These are phyloP conservation scores for Chondrilla cf. caribensis DNA, from an alignment of 37 sponge, comb jelly and placozoan genomes.

Conservation along the genomic window DNA sequence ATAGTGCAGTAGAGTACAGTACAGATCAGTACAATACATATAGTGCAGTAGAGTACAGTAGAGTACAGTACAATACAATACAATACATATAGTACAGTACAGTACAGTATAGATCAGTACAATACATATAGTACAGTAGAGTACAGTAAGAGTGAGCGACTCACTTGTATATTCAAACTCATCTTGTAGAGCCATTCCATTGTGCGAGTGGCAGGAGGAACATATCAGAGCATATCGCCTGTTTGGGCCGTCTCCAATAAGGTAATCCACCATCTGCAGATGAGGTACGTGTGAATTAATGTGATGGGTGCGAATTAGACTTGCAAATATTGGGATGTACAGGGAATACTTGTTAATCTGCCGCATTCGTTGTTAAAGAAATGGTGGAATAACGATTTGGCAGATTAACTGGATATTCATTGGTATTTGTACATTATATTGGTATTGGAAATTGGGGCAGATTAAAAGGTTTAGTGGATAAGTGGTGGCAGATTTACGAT, in stretches of 20 bases:
- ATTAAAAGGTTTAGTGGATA: no score
- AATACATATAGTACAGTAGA: no score
- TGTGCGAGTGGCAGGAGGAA: slow-evolving; percentile 75
- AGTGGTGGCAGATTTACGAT: no score
- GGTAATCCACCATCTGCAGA: slow-evolving; percentile 82
- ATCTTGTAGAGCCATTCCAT: slow-evolving; percentile 87
- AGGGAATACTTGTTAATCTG: no score
- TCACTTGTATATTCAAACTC: slow-evolving; percentile 83
- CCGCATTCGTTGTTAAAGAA: neutral
- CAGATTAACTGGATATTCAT: no score
- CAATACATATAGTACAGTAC: neutral
- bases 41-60: neutral
- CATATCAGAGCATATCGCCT: slow-evolving; percentile 90
- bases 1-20: no score
- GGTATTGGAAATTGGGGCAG: no score
- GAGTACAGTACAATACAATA: neutral
- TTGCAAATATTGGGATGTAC: neutral
- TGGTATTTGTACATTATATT: no score
- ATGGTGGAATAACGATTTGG: neutral
- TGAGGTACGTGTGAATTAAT: neutral
- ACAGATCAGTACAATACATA: no score
- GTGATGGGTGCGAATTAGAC: neutral
- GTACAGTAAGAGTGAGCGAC: neutral
- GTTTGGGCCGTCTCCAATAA: slow-evolving; percentile 91
- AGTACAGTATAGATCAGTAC: neutral